A percentile compares a stretch with the other conserved stretches of the same genome.
Conservation (phyloP, 2,113 vertebrate genomes). For the Eira barbara region DNA sequence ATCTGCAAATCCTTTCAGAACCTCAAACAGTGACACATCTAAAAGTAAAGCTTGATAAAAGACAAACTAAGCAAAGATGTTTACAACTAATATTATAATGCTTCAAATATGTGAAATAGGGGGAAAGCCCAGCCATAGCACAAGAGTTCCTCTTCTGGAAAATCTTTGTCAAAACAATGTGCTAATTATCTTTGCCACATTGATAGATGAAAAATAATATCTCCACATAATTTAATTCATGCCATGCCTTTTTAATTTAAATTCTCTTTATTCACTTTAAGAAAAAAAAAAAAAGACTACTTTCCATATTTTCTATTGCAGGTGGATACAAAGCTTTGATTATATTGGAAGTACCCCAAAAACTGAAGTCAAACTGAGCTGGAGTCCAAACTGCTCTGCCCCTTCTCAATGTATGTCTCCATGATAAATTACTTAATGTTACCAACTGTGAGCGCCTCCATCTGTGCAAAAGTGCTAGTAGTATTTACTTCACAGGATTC, state of each 20-base stretch:
- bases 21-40: background rate
- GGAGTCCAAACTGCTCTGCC: background rate
- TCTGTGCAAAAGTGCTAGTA: background rate
- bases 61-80: background rate
- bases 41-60: background rate
- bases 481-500: background rate
- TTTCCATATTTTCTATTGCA: background rate
- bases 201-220: conserved; percentile 7
- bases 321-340: background rate
- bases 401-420: background rate
- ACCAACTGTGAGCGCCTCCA: background rate
- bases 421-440: background rate
- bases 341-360: background rate
- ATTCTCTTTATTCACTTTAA: background rate
- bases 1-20: background rate
- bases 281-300: background rate
- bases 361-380: background rate
- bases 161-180: background rate
- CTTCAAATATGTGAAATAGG: background rate
- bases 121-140: background rate
- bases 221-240: background rate
- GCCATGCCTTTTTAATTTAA: conserved; percentile 31
- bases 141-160: background rate
- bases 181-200: background rate
- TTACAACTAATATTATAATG: background rate